Evolutionary conservation across 2,797 vertebrate species (phyloP).

Genomic region (Alcedo quadribrachys): DNA sequence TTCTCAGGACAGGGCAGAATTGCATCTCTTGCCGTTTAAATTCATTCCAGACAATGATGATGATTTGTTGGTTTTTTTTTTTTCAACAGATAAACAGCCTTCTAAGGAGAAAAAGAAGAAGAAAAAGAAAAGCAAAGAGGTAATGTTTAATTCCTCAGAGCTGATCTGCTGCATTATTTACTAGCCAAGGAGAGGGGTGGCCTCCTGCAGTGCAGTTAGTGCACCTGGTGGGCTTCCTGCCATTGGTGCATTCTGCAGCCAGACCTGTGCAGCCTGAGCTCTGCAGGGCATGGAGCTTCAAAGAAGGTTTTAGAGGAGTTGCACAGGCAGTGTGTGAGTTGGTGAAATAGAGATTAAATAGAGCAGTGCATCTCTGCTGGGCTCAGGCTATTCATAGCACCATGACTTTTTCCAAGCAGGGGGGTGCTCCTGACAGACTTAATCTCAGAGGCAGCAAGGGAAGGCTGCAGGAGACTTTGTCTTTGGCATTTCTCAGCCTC

Average conservation of each 20-base stretch:
- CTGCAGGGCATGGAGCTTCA: not conserved
- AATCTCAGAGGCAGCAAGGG: not conserved
- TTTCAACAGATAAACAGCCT: slow-evolving; percentile 82
- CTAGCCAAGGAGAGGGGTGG: not conserved
- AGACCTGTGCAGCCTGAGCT: not conserved
- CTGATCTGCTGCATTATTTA: not conserved
- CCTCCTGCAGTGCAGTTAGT: not conserved
- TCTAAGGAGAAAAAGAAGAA: slow-evolving; percentile 94
- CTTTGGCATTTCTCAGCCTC: not conserved
- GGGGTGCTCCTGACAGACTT: not conserved
- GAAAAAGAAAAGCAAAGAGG: slow-evolving; percentile 95
- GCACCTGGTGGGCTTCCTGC: not conserved
- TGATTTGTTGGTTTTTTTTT: not conserved
- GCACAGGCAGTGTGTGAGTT: not conserved
- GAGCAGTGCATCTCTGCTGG: not conserved
- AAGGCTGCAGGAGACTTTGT: not conserved
- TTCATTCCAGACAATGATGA: not conserved
- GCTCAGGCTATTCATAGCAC: not conserved
- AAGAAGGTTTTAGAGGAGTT: not conserved
- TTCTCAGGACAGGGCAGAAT: not conserved
- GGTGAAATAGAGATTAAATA: not conserved
- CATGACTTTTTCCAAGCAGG: not conserved
- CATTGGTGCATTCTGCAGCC: not conserved
- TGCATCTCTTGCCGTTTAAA: not conserved
- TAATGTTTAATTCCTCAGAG: slow-evolving; percentile 48